phyloP scores from a whole-genome alignment of 2,797 vertebrate genomes.

The Cryptoprocta ferox region DNA sequence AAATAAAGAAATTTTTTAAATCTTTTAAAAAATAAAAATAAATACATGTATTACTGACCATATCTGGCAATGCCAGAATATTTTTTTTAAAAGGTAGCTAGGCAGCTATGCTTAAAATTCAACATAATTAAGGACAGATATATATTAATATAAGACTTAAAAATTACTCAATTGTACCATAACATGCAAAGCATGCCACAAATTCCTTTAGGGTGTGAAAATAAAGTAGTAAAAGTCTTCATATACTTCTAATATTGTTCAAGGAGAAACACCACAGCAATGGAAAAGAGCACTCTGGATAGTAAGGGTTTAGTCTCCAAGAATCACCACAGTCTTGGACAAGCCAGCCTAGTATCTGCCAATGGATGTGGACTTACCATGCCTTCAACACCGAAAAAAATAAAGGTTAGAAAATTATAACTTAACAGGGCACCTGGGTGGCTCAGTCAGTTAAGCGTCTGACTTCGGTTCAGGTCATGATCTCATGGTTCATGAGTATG shows the following conservation, averaged over 20 bases:
- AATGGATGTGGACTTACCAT: not conserved
- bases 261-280: not conserved
- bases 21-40: too few species aligned
- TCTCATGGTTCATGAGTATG: too few species aligned
- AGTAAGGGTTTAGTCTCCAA: not conserved
- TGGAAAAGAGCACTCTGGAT: not conserved
- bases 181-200: not conserved
- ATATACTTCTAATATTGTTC: not conserved
- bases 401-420: constrained; percentile 1
- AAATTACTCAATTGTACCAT: not conserved
- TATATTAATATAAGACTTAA: not conserved
- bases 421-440: not conserved
- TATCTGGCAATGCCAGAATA: not conserved
- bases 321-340: not conserved
- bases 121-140: constrained; percentile 21
- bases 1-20: too few species aligned
- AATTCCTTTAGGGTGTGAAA: not conserved
- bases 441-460: too few species aligned
- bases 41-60: not conserved
- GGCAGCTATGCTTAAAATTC: constrained; percentile 2
- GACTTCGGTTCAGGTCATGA: too few species aligned
- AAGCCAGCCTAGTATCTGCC: not conserved
- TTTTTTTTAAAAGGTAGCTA: not conserved
- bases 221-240: not conserved
- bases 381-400: not conserved